Base-by-base conservation (phyloP, 2,113 vertebrate genomes). In the Pipa parva region DNA sequence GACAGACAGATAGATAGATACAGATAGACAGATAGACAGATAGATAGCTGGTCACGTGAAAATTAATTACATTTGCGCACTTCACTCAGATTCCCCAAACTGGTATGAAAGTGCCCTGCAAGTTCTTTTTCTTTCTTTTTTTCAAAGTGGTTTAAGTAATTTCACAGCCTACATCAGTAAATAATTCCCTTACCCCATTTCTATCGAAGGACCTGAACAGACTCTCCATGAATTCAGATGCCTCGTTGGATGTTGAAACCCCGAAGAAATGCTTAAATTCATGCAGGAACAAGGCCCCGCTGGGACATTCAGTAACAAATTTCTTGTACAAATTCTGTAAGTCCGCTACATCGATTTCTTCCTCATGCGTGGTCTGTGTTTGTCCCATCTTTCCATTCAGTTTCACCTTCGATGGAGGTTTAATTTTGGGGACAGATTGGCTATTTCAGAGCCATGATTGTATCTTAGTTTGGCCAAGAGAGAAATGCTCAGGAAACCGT, bases 241-340 rank as follows among this genome's bases (percentile, higher is more conserved):
- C 84, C 58, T 88, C 85, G 3, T 81, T 83, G 1, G 77, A 78
- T 1, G 78, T 67, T 4, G 84, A 71, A 20, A 90, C 80, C 1
- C 79, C 80, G 31, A 91, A 91, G 72, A 88, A 88, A 18, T 77
- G 77, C 58, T 87, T 91, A 65, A 88, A 89, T 76, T 89, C 85
- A 2, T 86, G 85, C 13, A 88, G 63, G 29, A 83, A 85, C 39
- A 88, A 77, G 1, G 78, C 63, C 48, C 82, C 84, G n/a, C 86
- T 88, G 0, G 87, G 85, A 37, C 85, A 89, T 48, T 89, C 86
- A 0, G 51, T 63, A 24, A 90, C 79, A 80, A 88, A 88, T 64
- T 73, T 87, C 56, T 81, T 87, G 18, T 87, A 88, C 85, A 88
- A 86, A 7, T 86, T 81, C 78, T 90, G 85, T 33, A 89, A 76